Conservation (phyloP, 2,888 invertebrate species). For the Sarcophaga carnaria region DNA sequence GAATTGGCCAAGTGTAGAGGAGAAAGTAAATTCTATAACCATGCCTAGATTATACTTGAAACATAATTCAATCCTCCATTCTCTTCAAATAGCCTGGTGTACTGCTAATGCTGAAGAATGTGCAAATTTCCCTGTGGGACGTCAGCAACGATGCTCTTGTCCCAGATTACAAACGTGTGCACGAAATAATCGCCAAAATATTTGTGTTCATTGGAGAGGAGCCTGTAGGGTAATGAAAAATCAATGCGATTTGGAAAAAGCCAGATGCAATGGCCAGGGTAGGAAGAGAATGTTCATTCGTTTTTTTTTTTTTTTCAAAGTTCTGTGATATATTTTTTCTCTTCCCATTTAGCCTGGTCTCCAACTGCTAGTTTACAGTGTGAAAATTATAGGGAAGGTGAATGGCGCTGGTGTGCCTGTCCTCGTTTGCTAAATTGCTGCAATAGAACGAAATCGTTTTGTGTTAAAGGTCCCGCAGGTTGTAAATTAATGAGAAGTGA, state of each 20-base stretch:
- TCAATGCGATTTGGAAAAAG: conserved; percentile 47
- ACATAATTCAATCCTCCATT: background rate
- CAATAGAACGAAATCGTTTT: conserved; percentile 7
- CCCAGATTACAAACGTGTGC: conserved; percentile 45
- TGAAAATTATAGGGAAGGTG: conserved; percentile 31
- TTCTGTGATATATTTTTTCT: no score
- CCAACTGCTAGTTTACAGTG: conserved; percentile 33
- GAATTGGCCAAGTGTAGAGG: conserved; percentile 54
- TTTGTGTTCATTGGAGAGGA: conserved; percentile 12
- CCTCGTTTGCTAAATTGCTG: conserved; percentile 46
- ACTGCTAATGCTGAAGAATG: conserved; percentile 25
- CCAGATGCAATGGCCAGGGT: conserved; percentile 46
- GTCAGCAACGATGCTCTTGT: conserved; percentile 27
- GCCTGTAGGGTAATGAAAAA: conserved; percentile 39
- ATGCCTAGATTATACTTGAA: conserved; percentile 11
- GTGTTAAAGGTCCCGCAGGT: conserved; percentile 23
- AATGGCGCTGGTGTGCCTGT: conserved; percentile 50
- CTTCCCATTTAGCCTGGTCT: conserved; percentile 4
- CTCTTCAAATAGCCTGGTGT: conserved; percentile 33
- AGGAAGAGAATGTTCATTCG: background rate
- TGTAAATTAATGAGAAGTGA: conserved; percentile 42
- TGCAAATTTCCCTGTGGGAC: conserved; percentile 29
- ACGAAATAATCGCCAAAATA: conserved; percentile 10
- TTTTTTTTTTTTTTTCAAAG: no score
- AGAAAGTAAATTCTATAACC: conserved; percentile 34